Percentiles rank a stretch among this genome's conserved stretches.
Evolutionary conservation across 2,888 invertebrate genomes (phyloP).

Genomic region (Dasysyrphus albostriatus): DNA sequence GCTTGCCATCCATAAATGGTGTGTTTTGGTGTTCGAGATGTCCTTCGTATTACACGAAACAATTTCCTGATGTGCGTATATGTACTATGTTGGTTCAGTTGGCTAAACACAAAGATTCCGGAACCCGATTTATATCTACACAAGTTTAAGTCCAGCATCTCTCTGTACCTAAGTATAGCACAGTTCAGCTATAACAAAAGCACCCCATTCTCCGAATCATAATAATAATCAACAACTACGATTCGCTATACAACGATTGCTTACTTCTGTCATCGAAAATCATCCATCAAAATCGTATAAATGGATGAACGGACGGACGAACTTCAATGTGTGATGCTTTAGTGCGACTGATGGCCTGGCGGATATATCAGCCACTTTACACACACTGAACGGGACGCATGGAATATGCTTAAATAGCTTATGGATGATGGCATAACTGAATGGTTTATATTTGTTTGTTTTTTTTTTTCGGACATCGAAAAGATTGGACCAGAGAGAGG

Average conservation of each 20-base stretch:
- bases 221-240: slow-evolving; percentile 43
- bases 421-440: slow-evolving; percentile 36
- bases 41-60: slow-evolving; percentile 52
- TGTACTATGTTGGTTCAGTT: slow-evolving; percentile 49
- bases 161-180: background rate
- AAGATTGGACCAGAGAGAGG: slow-evolving; percentile 57
- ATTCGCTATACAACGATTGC: slow-evolving; percentile 39
- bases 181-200: background rate
- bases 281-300: slow-evolving; percentile 64
- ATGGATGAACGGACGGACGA: background rate
- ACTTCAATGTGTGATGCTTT: background rate
- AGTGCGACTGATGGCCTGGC: slow-evolving; percentile 10
- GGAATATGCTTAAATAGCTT: slow-evolving; percentile 63
- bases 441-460: slow-evolving; percentile 43
- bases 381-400: slow-evolving; percentile 43
- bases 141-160: background rate
- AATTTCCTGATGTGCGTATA: slow-evolving; percentile 55
- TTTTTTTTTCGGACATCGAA: slow-evolving; percentile 61
- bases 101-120: slow-evolving; percentile 67
- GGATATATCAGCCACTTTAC: slow-evolving; percentile 61
- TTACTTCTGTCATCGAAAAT: slow-evolving; percentile 63
- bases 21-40: slow-evolving; percentile 39
- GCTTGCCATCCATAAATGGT: slow-evolving; percentile 63
- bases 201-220: slow-evolving; percentile 15
- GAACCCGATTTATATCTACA: slow-evolving; percentile 33